Conservation (phyloP, 2,888 invertebrate genomes). For the Tetheella fluctuosa region DNA sequence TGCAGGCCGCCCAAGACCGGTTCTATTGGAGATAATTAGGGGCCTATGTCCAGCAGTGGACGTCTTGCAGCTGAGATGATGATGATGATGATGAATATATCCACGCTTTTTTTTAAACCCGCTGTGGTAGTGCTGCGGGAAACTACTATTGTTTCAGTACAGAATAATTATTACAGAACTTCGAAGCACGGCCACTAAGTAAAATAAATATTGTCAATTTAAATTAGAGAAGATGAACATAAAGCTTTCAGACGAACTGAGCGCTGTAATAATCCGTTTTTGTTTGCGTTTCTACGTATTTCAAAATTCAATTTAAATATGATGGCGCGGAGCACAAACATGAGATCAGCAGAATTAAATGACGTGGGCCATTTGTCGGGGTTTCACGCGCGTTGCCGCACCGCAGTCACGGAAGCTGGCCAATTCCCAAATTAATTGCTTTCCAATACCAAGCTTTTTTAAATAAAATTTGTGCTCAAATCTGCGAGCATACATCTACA, state of each 20-base stretch:
- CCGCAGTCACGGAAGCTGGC: slow-evolving; percentile 46
- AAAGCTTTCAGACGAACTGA: slow-evolving; percentile 40
- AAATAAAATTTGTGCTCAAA: slow-evolving; percentile 48
- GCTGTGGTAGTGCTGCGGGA: too few relatives aligned
- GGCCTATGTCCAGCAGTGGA: too few relatives aligned
- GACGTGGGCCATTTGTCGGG: slow-evolving; percentile 75
- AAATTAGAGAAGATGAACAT: neutral
- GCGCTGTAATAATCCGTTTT: slow-evolving; percentile 60
- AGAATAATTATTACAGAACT: too few relatives aligned
- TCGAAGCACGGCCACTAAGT: too few relatives aligned
- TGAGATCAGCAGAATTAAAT: slow-evolving; percentile 80
- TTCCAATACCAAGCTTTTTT: slow-evolving; percentile 69
- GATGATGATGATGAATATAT: too few relatives aligned
- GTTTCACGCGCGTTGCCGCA: slow-evolving; percentile 52
- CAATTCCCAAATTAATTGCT: slow-evolving; percentile 77
- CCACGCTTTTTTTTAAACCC: too few relatives aligned
- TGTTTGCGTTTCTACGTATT: slow-evolving; percentile 69
- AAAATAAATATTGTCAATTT: neutral
- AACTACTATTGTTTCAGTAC: too few relatives aligned
- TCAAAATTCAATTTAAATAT: slow-evolving; percentile 82
- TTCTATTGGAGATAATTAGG: too few relatives aligned
- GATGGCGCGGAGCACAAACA: slow-evolving; percentile 77
- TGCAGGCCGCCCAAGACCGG: too few relatives aligned
- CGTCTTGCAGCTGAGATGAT: too few relatives aligned
- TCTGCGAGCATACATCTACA: slow-evolving; percentile 27